phyloP scores from a whole-genome alignment of 2,797 vertebrate genomes.

The Poeciliopsis turneri region DNA sequence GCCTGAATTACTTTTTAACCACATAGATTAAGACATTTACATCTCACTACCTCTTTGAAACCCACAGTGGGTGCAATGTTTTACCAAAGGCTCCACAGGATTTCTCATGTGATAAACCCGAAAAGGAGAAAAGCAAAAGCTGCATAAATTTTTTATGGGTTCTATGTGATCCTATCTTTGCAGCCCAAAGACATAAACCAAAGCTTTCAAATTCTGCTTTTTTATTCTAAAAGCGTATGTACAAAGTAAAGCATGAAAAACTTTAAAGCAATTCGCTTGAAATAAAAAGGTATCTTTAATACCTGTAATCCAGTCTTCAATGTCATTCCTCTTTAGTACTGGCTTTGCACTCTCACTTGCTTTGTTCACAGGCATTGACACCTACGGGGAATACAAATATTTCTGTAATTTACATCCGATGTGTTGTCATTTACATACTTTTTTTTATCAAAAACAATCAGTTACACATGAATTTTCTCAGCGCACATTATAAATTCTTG shows the following conservation, averaged over 20 bases:
- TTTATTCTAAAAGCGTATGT: not conserved
- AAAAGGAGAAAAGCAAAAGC: not conserved
- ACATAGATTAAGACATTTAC: not conserved
- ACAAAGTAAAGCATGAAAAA: not conserved
- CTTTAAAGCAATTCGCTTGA: not conserved
- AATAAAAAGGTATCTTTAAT: slow-evolving; percentile 3
- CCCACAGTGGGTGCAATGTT: not conserved
- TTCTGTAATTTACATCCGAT: not conserved
- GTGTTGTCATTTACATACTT: not conserved
- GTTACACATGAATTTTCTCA: not conserved
- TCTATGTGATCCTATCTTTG: slow-evolving; percentile 5
- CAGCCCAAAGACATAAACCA: not conserved
- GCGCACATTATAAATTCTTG: not conserved
- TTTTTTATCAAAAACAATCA: not conserved
- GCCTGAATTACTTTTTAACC: not conserved
- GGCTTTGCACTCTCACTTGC: not conserved
- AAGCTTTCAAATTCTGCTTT: not conserved
- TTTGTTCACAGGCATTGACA: not conserved
- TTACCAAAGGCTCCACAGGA: not conserved
- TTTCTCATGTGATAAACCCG: not conserved
- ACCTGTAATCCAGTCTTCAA: not conserved
- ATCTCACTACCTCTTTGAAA: not conserved
- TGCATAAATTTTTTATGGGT: not conserved
- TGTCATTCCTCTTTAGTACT: not conserved
- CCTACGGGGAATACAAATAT: not conserved